phyloP scores from a whole-genome alignment of 2,888 invertebrate genomes.

The Keiferia lycopersicella region DNA sequence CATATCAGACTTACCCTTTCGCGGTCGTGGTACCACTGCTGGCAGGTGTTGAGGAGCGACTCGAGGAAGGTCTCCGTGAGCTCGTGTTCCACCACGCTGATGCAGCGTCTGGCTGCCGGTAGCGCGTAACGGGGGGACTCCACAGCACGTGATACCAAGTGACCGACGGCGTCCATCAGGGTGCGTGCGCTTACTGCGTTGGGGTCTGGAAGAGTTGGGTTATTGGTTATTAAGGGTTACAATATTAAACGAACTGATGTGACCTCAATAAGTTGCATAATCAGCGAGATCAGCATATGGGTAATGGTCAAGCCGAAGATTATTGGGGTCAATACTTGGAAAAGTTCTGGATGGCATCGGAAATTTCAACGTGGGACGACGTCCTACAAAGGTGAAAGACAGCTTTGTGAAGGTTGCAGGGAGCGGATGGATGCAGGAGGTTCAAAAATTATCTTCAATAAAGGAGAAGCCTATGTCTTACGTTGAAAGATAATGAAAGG shows the following conservation, averaged over 20 bases:
- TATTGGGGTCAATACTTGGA: too few relatives aligned
- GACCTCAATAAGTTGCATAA: too few relatives aligned
- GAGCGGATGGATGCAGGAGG: too few relatives aligned
- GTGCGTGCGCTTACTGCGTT: slow-evolving; percentile 84
- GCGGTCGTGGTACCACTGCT: slow-evolving; percentile 93
- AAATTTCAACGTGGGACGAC: too few relatives aligned
- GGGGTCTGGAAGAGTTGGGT: slow-evolving; percentile 81
- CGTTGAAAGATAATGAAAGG: too few relatives aligned
- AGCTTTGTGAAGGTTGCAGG: too few relatives aligned
- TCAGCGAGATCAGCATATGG: not conserved
- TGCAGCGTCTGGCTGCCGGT: slow-evolving; percentile 92
- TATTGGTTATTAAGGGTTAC: not conserved
- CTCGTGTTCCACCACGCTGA: slow-evolving; percentile 93
- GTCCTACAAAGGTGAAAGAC: too few relatives aligned
- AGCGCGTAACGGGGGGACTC: slow-evolving; percentile 90
- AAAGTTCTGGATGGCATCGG: too few relatives aligned
- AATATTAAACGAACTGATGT: too few relatives aligned
- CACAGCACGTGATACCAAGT: slow-evolving; percentile 89
- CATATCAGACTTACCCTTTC: slow-evolving; percentile 52
- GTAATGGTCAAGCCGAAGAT: too few relatives aligned
- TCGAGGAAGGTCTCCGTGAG: slow-evolving; percentile 93
- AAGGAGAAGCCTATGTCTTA: too few relatives aligned
- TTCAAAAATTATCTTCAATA: too few relatives aligned
- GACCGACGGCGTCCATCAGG: slow-evolving; percentile 92
- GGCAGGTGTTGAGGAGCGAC: slow-evolving; percentile 92